phyloP scores from a whole-genome alignment of 2,797 vertebrate species.

The Anomalospiza imberbis region DNA sequence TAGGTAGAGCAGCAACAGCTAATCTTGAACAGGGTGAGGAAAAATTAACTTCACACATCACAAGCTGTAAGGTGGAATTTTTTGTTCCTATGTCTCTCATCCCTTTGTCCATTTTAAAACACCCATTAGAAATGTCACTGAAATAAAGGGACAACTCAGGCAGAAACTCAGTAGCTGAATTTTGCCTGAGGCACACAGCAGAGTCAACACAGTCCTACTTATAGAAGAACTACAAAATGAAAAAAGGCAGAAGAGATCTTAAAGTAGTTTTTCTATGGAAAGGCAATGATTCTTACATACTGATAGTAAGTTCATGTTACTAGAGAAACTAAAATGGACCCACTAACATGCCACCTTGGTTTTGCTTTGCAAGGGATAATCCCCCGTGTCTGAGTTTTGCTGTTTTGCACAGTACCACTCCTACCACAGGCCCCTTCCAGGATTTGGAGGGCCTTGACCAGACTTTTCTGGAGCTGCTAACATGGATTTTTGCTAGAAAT shows the following conservation, averaged over 20 bases:
- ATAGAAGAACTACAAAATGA: background rate
- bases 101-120: background rate
- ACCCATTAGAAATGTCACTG: background rate
- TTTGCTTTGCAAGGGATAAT: background rate
- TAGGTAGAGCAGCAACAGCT: background rate
- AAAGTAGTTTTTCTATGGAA: background rate
- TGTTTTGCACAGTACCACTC: background rate
- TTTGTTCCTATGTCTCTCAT: background rate
- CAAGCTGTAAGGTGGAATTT: background rate
- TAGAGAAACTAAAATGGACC: background rate
- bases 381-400: background rate
- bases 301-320: background rate
- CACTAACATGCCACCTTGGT: background rate
- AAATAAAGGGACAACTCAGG: slow-evolving; percentile 6
- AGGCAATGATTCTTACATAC: background rate
- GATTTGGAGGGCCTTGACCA: background rate
- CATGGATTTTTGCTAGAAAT: background rate
- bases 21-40: background rate
- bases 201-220: background rate
- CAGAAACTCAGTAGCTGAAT: slow-evolving; percentile 9
- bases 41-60: background rate
- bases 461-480: background rate
- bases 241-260: background rate
- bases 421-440: background rate
- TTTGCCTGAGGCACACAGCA: background rate